Evolutionary conservation across 2,888 invertebrate species (phyloP), one percentile per base, ranked within the genome.

Genomic region (Apoderus coryli): DNA sequence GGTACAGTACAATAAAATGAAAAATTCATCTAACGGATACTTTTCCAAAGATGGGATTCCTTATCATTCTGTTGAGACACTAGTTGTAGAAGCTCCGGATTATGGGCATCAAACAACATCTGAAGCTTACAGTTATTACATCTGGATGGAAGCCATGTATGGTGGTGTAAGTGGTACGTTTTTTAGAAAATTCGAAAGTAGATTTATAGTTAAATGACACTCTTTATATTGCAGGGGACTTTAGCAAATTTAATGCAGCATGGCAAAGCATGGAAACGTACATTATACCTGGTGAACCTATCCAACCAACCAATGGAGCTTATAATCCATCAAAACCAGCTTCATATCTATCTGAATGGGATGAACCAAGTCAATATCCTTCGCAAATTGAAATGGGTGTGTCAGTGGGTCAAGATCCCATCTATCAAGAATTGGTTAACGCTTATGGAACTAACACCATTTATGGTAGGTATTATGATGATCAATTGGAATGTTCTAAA

Each of bases 101-200:
- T 32, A 44, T 16, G 45, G 44, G 4, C 44, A 44, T 25, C 39
- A 44, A 37, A 44, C 42, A 4, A 44, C 44, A 10, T 45, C 45
- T 4, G 45, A 45, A 34, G 45, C 44, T 7, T 40, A 27, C 34
- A 44, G 42, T 36, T 45, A 41, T 27, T 42, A 36, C 22, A 33
- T 34, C 2, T 34, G 25, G 14, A 16, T 45, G 13, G 41, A 45
- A 37, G 43, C 44, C 3, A 16, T 44, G 27, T 36, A 45, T 31
- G 44, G 44, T 6, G 38, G 33, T 6, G 16, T n/a, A n/a, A n/a
- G n/a, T n/a, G n/a, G n/a, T n/a, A n/a, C n/a, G n/a, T n/a, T n/a
- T n/a, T n/a, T n/a, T n/a, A n/a, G n/a, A n/a, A n/a, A n/a, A n/a
- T n/a, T n/a, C n/a, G n/a, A n/a, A n/a, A n/a, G n/a, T n/a, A n/a